Percentiles rank a stretch among this genome's conserved stretches.
These are phyloP conservation scores for Ctenopoma multispine DNA, from an alignment of 2,797 vertebrate species.

Conservation along the genomic window DNA sequence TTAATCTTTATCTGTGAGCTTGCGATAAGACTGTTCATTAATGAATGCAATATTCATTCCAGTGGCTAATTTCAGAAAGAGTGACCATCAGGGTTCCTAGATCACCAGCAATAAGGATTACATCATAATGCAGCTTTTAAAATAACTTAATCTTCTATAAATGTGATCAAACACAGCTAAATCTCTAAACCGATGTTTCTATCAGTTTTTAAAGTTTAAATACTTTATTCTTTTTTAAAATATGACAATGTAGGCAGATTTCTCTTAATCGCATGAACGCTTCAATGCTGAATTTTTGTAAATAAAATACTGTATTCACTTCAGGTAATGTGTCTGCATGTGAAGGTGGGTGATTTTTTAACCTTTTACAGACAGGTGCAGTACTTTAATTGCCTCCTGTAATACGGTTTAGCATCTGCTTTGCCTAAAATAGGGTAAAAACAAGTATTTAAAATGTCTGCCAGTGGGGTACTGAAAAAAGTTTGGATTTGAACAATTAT, in stretches of 20 bases:
- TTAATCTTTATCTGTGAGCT: constrained; percentile 79
- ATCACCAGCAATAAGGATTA: constrained; percentile 37
- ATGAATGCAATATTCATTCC: constrained; percentile 66
- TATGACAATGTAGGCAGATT: constrained; percentile 2
- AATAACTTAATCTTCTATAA: constrained; percentile 15
- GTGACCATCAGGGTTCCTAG: constrained; percentile 60
- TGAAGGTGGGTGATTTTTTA: constrained; percentile 15
- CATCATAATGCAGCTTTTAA: constrained; percentile 45
- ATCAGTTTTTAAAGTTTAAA: not conserved
- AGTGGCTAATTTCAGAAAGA: constrained; percentile 62
- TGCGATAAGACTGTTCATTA: constrained; percentile 75
- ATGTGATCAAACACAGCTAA: not conserved
- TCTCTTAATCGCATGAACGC: constrained; percentile 22
- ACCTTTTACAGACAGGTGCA: constrained; percentile 10
- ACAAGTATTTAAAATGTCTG: not conserved
- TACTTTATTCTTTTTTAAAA: no score
- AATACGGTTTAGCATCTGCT: not conserved
- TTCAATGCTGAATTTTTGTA: no score
- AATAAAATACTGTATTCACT: constrained; percentile 24
- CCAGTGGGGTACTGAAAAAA: not conserved
- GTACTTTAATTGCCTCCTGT: not conserved
- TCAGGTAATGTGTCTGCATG: constrained; percentile 16
- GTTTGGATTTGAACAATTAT: no score
- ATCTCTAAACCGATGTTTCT: not conserved
- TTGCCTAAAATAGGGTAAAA: constrained; percentile 2